These are phyloP conservation scores for Chymomyza caudatula DNA, from an alignment of 2,888 invertebrate genomes.

Conservation along the genomic window DNA sequence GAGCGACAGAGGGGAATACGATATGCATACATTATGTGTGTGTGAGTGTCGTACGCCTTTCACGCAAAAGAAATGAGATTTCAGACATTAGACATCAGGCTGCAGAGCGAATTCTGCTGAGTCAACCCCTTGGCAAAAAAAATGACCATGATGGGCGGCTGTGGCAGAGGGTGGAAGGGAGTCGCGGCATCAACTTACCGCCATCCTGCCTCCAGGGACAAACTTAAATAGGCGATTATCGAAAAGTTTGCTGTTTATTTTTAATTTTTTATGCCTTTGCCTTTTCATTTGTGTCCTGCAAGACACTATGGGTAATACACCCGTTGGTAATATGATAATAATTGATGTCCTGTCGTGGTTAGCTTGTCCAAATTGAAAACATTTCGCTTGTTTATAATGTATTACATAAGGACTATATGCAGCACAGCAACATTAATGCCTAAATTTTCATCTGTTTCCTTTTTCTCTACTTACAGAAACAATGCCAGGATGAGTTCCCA, in stretches of 20 bases:
- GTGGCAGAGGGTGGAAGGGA: background rate
- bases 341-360: background rate
- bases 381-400: background rate
- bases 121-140: background rate
- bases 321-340: background rate
- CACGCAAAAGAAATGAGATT: conserved; percentile 29
- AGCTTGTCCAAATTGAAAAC: background rate
- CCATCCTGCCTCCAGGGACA: background rate
- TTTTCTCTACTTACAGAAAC: conserved; percentile 5
- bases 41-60: conserved; percentile 10
- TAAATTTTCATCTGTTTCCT: background rate
- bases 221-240: background rate
- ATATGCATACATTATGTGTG: conserved; percentile 13
- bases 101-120: background rate
- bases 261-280: background rate
- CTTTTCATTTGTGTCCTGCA: background rate
- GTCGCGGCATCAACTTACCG: background rate
- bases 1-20: conserved; percentile 16
- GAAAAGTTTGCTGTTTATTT: conserved; percentile 3
- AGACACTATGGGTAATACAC: background rate
- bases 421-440: background rate
- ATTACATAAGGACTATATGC: background rate
- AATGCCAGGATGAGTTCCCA: background rate
- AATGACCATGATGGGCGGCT: background rate
- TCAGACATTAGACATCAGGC: background rate